A percentile compares a stretch with the other conserved stretches of the same genome.
These are phyloP conservation scores for Macrophya alboannulata DNA, from an alignment of 2,888 invertebrate species.

Conservation along the genomic window DNA sequence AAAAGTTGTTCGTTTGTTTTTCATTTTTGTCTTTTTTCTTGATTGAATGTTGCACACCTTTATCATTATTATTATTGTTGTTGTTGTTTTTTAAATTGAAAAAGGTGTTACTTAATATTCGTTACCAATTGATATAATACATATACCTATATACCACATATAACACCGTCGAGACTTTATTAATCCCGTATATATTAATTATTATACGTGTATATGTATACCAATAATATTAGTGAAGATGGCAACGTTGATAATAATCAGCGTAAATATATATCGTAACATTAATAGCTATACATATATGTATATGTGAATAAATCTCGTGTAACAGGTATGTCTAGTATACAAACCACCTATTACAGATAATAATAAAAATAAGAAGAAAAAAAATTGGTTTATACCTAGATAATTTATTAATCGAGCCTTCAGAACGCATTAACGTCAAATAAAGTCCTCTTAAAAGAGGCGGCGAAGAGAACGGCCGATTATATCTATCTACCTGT, in stretches of 20 bases:
- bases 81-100: no score
- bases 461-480: not conserved
- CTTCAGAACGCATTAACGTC: constrained; percentile 37
- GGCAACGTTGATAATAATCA: constrained; percentile 6
- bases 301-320: constrained; percentile 24
- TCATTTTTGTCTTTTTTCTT: no score
- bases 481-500: not conserved
- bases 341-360: not conserved
- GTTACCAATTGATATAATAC: no score
- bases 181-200: not conserved
- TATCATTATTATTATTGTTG: no score
- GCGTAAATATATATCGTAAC: not conserved
- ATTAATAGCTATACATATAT: no score
- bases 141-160: no score
- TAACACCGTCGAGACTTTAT: no score
- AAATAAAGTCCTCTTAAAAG: constrained; percentile 27
- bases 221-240: no score
- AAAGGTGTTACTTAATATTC: no score
- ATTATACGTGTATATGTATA: no score
- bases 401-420: constrained; percentile 43
- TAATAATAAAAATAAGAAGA: not conserved
- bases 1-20: no score
- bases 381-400: not conserved
- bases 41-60: no score
- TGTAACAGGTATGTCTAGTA: constrained; percentile 42